phyloP scores from a whole-genome alignment of 2,113 vertebrate genomes.

The Oncorhynchus keta region DNA sequence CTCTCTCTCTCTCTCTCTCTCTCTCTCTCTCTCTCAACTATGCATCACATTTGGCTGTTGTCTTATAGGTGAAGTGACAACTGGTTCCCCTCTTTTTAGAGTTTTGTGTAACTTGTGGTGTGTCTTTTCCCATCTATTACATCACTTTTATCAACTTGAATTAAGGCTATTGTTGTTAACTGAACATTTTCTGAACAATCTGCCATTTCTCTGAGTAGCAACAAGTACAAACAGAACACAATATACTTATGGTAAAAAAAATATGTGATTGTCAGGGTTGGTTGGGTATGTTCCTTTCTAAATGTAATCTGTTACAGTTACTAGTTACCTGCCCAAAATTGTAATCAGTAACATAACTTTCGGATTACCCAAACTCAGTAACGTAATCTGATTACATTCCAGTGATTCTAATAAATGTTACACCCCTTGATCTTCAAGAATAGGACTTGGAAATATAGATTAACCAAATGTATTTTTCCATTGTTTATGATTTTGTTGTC shows the following conservation, averaged over 20 bases:
- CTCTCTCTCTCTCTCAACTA: not conserved
- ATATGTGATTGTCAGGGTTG: not conserved
- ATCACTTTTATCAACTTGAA: not conserved
- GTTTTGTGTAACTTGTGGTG: not conserved
- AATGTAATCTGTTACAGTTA: no score
- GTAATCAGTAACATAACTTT: no score
- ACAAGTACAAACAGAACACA: not conserved
- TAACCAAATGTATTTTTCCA: not conserved
- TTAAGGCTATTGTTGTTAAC: no score
- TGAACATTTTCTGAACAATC: no score
- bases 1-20: not conserved
- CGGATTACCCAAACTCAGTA: no score
- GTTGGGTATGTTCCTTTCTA: not conserved
- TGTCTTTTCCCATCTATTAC: not conserved
- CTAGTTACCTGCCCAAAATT: no score
- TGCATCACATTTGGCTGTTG: not conserved
- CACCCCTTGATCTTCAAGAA: no score
- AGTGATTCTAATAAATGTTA: no score
- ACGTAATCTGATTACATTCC: no score
- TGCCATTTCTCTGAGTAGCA: no score
- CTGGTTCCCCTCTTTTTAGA: not conserved
- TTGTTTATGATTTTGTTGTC: no score
- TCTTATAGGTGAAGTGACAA: conserved; percentile 12
- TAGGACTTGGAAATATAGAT: no score
- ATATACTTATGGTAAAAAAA: not conserved